These are phyloP conservation scores for Hippopotamus amphibius DNA, from an alignment of 2,113 vertebrate genomes.

Conservation along the genomic window DNA sequence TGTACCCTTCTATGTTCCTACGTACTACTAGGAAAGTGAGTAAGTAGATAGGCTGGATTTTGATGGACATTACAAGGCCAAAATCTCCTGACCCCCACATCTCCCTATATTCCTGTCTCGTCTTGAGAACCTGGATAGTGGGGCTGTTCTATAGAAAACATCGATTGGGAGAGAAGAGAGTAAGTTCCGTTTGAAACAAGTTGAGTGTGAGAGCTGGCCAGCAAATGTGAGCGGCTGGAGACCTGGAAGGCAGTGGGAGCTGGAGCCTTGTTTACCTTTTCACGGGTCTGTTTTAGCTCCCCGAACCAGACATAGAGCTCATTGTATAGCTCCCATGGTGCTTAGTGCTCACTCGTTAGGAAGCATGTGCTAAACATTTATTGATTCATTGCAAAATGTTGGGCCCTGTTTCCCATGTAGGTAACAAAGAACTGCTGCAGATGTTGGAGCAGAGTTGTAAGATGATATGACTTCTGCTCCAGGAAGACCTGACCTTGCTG, in stretches of 20 bases:
- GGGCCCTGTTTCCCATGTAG: background rate
- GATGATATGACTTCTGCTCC: background rate
- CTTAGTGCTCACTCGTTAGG: background rate
- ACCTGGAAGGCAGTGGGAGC: background rate
- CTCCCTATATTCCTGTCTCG: background rate
- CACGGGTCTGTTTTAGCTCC: background rate
- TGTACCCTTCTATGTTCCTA: background rate
- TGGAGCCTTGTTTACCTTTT: background rate
- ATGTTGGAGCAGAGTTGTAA: background rate
- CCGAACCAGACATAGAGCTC: background rate
- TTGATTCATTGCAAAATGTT: background rate
- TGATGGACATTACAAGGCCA: background rate
- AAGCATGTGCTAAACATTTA: background rate
- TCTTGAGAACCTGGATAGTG: background rate
- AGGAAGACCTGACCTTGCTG: background rate
- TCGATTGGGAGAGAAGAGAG: background rate
- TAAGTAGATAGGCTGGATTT: background rate
- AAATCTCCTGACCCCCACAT: background rate
- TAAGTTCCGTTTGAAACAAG: background rate
- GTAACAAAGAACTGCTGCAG: background rate
- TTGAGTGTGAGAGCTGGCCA: background rate
- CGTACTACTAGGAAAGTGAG: background rate
- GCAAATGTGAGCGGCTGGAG: background rate
- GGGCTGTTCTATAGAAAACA: background rate
- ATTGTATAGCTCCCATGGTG: background rate